Base-by-base conservation (phyloP, 2,888 invertebrate species). In the Rhagophthalmus giganteus region DNA sequence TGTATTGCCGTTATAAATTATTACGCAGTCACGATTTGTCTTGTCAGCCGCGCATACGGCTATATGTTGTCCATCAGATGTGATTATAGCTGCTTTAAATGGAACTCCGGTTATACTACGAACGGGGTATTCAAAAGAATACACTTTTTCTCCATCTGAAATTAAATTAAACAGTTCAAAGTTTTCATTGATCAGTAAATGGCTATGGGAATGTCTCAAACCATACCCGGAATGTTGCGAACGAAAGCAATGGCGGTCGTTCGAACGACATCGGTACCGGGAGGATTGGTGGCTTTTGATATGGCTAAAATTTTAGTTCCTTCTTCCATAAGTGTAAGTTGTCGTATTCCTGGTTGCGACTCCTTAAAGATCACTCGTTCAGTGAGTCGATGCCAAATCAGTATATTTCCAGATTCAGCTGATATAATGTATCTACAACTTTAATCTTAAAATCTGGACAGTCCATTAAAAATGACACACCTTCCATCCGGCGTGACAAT, bases 371-470 rank as follows among this genome's bases (percentile, higher is more conserved):
- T 73, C 0, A 87, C 92, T 75, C 86, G 82, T 55, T 87, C 83
- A 1, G 86, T 82, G 46, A 86, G 76, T 50, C 87, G 76, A 65
- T 93, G 88, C 96, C 96, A 96, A 53, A 95, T 83, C 0, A 96
- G 76, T 24, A 96, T 81, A 68, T 92, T 90, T 0, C 94, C 94
- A 0, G 94, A 94, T 70, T 97, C 97, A 0, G 93, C 90, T 0
- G 94, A 92, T 8, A 94, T 81, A 0, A 96, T 90, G 63, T 87
- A 83, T 41, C 82, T 81, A 55, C 46, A 70, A 61, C 10, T 26
- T 20, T 26, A 15, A 11, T 35, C 24, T 7, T 38, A 15, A 15
- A 4, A 4, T 26, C 12, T 40, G 4, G 14, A 2, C 14, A 25
- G 1, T 2, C 12, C 44, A 41, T 40, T 30, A 37, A 40, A 8